A percentile compares a stretch with the other conserved stretches of the same genome.
These are phyloP conservation scores for Thinocorus orbignyianus DNA, from an alignment of 2,113 vertebrate species.

Conservation along the genomic window DNA sequence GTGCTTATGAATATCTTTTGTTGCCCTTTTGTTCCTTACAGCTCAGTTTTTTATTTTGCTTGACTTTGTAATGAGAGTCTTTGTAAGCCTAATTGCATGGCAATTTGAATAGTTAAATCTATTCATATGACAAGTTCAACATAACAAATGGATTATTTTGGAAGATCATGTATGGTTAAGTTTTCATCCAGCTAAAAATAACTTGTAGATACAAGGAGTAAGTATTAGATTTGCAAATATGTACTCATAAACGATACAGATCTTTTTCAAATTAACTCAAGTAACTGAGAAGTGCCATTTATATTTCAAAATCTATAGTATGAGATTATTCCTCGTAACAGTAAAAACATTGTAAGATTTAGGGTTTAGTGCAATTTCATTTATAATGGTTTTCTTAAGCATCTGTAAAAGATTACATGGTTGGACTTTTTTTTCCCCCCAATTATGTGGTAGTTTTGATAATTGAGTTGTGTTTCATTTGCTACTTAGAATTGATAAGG, in stretches of 20 bases:
- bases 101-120: not conserved
- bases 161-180: not conserved
- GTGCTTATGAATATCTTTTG: not conserved
- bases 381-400: not conserved
- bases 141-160: not conserved
- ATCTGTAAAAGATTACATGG: not conserved
- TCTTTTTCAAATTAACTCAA: not conserved
- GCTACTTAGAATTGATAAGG: slow-evolving; percentile 85
- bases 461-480: slow-evolving; percentile 64
- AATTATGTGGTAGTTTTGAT: slow-evolving; percentile 51
- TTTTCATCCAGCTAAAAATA: not conserved
- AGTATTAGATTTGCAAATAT: not conserved
- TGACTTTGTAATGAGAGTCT: not conserved
- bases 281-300: not conserved
- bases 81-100: not conserved
- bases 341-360: not conserved
- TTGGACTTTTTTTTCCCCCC: not conserved
- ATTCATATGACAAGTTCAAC: not conserved
- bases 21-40: not conserved
- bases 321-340: not conserved
- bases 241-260: not conserved
- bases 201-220: not conserved
- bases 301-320: not conserved
- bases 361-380: not conserved
- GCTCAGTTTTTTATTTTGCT: not conserved